Base-by-base conservation (phyloP, 2,888 invertebrate species). In the Ditylenchus weischeri region DNA sequence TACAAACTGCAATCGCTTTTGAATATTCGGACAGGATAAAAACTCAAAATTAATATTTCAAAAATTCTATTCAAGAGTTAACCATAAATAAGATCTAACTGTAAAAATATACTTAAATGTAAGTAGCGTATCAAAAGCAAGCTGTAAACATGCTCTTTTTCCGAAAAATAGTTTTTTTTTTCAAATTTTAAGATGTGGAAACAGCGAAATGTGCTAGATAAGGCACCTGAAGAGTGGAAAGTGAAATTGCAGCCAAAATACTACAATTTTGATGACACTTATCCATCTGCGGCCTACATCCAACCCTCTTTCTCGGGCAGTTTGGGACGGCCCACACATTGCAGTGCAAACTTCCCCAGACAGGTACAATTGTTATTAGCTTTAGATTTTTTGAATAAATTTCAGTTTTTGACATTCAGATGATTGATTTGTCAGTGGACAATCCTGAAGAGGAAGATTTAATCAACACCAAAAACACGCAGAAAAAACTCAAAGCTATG, bases 401-500 rank as follows among this genome's bases (percentile, higher is more conserved):
- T 29, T 29, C 29, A 29, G 5, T 29, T 5, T 29, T 29, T 54
- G n/a, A 50, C 19, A 47, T 68, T 69, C 51, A 76, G 76, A 72
- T 78, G 13, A 69, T 77, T 62, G 70, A 75, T 10, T 66, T 78
- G 18, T 65, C 68, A n/a, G 57, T 38, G 18, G 78, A 73, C 48
- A 72, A 72, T 23, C 71, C 73, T 21, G 68, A 68, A 1, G 74
- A 75, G 13, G 68, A 48, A n/a, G 36, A 35, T 23, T 59, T 47
- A n/a, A 61, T 36, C 8, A 47, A 54, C 21, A 11, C 47, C 47
- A 51, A 57, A 36, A 63, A 48, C n/a, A 57, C 67, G 11, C 72
- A 76, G 50, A 57, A 67, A 49, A 77, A 76, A 47, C 67, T 79
- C 10, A 69, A 78, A 47, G 75, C 79, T 6, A 67, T 80, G 57